Evolutionary conservation across 2,797 vertebrate species (phyloP).

Genomic region (Synanceia verrucosa): DNA sequence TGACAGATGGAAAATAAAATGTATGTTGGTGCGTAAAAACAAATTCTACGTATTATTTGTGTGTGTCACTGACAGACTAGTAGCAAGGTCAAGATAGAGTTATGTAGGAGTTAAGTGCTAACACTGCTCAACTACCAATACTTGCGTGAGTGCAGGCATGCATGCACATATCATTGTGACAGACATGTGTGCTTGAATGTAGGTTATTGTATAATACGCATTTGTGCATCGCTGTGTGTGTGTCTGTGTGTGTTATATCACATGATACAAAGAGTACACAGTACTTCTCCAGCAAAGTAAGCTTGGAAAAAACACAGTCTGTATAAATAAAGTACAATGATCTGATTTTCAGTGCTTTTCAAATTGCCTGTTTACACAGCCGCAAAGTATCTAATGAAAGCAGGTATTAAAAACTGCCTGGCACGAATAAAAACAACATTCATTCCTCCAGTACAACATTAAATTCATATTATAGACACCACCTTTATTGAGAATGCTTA

Average conservation of each 20-base stretch:
- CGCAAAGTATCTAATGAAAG: background rate
- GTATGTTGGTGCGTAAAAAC: conserved; percentile 47
- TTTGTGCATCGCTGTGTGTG: conserved; percentile 18
- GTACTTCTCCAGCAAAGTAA: conserved; percentile 19
- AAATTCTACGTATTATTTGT: conserved; percentile 35
- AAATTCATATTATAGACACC: background rate
- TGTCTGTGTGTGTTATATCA: conserved; percentile 2
- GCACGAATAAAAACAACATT: background rate
- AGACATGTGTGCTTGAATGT: conserved; percentile 26
- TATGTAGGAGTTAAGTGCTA: conserved; percentile 5
- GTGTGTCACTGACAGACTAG: conserved; percentile 2
- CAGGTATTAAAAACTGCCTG: background rate
- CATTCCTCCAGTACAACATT: background rate
- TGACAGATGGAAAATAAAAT: conserved; percentile 67
- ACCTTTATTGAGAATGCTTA: background rate
- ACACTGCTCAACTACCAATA: background rate
- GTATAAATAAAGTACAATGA: background rate
- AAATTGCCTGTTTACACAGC: background rate
- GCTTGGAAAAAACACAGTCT: conserved; percentile 14
- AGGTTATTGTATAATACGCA: conserved; percentile 22
- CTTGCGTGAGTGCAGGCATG: conserved; percentile 21
- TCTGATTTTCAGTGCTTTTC: background rate
- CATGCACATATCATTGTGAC: conserved; percentile 24
- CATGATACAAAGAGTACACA: background rate
- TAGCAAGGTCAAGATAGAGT: background rate